Base-by-base conservation (phyloP, 2,797 vertebrate genomes). In the Thunnus albacares region DNA sequence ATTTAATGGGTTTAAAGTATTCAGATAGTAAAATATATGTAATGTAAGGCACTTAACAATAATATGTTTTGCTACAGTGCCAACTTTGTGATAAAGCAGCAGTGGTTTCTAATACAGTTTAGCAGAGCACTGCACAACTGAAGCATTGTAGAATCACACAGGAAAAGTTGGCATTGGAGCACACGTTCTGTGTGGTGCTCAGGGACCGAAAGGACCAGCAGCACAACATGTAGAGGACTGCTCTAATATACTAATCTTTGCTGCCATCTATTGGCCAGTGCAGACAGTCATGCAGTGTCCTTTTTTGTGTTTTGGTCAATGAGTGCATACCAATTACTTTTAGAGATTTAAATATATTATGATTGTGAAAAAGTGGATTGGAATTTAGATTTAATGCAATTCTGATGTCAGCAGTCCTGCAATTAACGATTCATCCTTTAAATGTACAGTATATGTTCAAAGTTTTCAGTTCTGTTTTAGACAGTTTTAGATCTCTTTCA, bases 141-240 rank as follows among this genome's bases (percentile, higher is more conserved):
- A 28, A 77, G 24, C 45, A 13, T 45, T 9, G 58, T 6, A 66
- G 33, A 63, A 53, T 61, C 55, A 76, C 43, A 61, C 47, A 30
- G 59, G 64, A 18, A 71, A 86, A 72, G 79, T 22, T 75, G 74
- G 60, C 79, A 26, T 71, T 79, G 51, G 65, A 78, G 71, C 72
- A 75, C 79, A 88, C 6, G 45, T 74, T 69, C 84, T 91, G 76
- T 56, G 67, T 94, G 94, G 95, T 93, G 94, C 95, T 94, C 69
- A 95, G 92, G 96, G 95, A 95, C 95, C 95, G 89, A 95, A 94
- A 95, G 95, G 94, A 94, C 94, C 95, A 92, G 78, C 85, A 66
- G 95, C 90, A 83, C 79, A 72, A 70, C 80, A 56, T 87, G 88
- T 84, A 30, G 15, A 49, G 56, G n/a, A 75, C 20, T 24, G 33